phyloP scores from a whole-genome alignment of 2,113 vertebrate genomes.

The Podocnemis expansa region DNA sequence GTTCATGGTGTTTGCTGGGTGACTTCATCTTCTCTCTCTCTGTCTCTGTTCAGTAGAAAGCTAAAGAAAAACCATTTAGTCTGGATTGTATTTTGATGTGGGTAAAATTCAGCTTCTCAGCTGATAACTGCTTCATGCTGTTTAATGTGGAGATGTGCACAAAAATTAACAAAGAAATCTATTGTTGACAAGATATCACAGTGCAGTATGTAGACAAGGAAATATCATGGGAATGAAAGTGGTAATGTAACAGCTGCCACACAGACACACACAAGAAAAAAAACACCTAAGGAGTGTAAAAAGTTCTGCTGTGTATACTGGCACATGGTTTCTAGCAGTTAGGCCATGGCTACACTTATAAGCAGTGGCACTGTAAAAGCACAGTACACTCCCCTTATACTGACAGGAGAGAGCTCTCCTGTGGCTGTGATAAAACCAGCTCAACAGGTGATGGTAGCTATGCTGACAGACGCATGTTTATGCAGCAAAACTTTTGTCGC shows the following conservation, averaged over 20 bases:
- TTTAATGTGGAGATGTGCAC: neutral
- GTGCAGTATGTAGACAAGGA: neutral
- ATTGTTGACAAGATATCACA: neutral
- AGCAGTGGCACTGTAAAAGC: no score
- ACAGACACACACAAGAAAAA: neutral
- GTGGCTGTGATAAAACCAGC: no score
- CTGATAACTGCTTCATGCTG: neutral
- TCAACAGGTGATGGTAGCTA: no score
- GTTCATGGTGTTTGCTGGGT: neutral
- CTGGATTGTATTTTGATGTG: conserved; percentile 27
- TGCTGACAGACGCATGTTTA: no score
- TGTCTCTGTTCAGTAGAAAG: neutral
- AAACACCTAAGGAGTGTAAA: neutral
- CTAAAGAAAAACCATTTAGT: conserved; percentile 8
- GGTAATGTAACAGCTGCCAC: neutral
- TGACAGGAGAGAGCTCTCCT: no score
- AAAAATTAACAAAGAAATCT: neutral
- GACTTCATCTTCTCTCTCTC: neutral
- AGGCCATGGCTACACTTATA: no score
- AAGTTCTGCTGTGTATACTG: neutral
- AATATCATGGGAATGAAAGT: neutral
- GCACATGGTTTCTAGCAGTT: neutral
- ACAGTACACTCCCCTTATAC: no score
- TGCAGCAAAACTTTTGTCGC: no score
- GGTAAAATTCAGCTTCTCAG: conserved; percentile 27